Evolutionary conservation across 2,888 invertebrate genomes (phyloP), one percentile per base, ranked within the genome.

Genomic region (Synergus laeviventris): DNA sequence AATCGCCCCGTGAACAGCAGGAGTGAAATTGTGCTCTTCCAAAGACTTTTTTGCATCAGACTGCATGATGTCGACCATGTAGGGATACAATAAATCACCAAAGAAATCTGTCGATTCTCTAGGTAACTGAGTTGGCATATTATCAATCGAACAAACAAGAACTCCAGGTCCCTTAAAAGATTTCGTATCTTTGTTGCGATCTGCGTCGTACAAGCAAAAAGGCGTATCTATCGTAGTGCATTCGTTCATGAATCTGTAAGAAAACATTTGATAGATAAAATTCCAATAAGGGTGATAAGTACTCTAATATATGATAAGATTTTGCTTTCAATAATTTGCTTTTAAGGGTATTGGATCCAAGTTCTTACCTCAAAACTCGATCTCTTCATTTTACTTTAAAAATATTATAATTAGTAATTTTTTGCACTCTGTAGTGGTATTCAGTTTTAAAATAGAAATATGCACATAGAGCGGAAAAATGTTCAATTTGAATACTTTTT

Each of bases 151-250:
- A 89, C 99, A 99, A n/a, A 99, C 99, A 74, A 99, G 92, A 1
- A 99, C 98, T 24, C 99, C 99, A 0, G 98, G 96, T 0, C 99
- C 99, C 91, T 96, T 97, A 91, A 98, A 98, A 94, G 96, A 97
- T 87, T 98, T 98, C 0, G 97, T 97, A 86, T 98, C 98, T 91
- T 98, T 98, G 90, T 99, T 99, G 79, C 98, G 94, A 90, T 99
- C 98, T 8, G 99, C 99, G 89, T 99, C 99, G 89, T 99, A 99
- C n/a, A 99, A 93, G 89, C 98, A 98, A 92, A 99, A 99, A 0
- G 99, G 99, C 2, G 97, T 98, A 89, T 99, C 99, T 78, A 99
- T 99, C 1, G 99, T 99, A 0, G 99, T 99, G 90, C 99, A 99
- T 89, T 99, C 99, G 87, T 98, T 98, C 99, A 99, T 99, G 89